Percentiles rank a stretch among this genome's conserved stretches.
These are phyloP conservation scores for Eleutherodactylus coqui DNA, from an alignment of 2,797 vertebrate genomes.

Conservation along the genomic window DNA sequence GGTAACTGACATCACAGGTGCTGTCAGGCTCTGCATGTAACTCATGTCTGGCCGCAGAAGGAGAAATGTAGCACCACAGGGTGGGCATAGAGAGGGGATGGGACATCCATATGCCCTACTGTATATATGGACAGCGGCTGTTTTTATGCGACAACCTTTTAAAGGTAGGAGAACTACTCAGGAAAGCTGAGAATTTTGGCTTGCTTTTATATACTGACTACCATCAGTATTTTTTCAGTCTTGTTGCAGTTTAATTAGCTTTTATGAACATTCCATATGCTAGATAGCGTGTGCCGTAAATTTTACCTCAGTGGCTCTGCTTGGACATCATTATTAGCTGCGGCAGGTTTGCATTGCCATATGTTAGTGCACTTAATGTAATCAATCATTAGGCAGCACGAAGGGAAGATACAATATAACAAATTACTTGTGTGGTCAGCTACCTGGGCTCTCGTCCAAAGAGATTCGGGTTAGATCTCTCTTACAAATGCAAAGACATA, in stretches of 20 bases:
- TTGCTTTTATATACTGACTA: not conserved
- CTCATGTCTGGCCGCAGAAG: too few relatives aligned
- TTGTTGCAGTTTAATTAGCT: not conserved
- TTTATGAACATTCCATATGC: slow-evolving; percentile 5
- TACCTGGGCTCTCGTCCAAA: not conserved
- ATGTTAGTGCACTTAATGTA: slow-evolving; percentile 3
- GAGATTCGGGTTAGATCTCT: not conserved
- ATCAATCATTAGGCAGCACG: slow-evolving; percentile 14
- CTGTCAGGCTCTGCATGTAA: too few relatives aligned
- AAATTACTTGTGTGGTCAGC: slow-evolving; percentile 7
- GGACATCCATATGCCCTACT: too few relatives aligned
- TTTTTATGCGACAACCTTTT: not conserved
- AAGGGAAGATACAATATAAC: not conserved
- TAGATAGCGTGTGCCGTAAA: not conserved
- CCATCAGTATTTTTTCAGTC: not conserved
- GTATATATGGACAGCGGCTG: not conserved
- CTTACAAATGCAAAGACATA: not conserved
- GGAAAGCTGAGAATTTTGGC: not conserved
- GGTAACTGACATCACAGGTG: too few relatives aligned
- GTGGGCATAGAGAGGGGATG: too few relatives aligned
- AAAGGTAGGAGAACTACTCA: too few relatives aligned
- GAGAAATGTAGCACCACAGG: too few relatives aligned
- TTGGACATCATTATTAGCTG: slow-evolving; percentile 21
- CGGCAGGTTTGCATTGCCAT: slow-evolving; percentile 4
- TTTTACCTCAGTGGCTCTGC: not conserved